These are phyloP conservation scores for Henricia sp. DNA, from an alignment of 53 echinoderm and acorn worm genomes.

Conservation along the genomic window DNA sequence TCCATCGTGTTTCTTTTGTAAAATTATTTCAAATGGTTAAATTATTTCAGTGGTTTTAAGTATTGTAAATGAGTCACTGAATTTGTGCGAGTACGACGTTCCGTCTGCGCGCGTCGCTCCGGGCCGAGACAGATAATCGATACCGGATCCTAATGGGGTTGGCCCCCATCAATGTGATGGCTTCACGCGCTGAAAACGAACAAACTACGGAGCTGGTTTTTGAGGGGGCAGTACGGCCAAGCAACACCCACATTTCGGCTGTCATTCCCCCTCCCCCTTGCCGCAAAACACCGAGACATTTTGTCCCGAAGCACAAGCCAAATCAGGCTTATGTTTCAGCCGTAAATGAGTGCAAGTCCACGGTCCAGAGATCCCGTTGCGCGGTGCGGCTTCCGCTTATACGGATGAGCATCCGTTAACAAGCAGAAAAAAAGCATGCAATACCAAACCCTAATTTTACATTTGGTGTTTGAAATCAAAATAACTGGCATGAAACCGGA, in stretches of 20 bases:
- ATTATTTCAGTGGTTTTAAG: too few species aligned
- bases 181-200: background rate
- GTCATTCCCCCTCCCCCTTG: slow-evolving; percentile 1
- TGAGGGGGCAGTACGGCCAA: background rate
- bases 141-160: slow-evolving; percentile 12
- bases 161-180: slow-evolving; percentile 18
- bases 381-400: slow-evolving; percentile 17
- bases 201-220: background rate
- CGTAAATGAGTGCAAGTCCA: slow-evolving; percentile 50
- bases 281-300: slow-evolving; percentile 13
- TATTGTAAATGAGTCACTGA: slow-evolving; percentile 23
- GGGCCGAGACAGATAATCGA: slow-evolving; percentile 53
- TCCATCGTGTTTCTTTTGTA: background rate
- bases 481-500: slow-evolving; percentile 55
- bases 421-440: slow-evolving; percentile 1
- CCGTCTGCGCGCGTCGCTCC: background rate
- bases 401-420: too few species aligned
- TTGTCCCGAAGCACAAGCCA: slow-evolving; percentile 17
- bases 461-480: slow-evolving; percentile 2
- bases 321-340: slow-evolving; percentile 27
- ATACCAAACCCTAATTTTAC: background rate
- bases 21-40: background rate
- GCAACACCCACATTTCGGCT: slow-evolving; percentile 19
- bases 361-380: slow-evolving; percentile 47
- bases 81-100: background rate